Evolutionary conservation across 2,797 vertebrate species (phyloP), one percentile per base, ranked within the genome.

Genomic region (Calcarius lapponicus): DNA sequence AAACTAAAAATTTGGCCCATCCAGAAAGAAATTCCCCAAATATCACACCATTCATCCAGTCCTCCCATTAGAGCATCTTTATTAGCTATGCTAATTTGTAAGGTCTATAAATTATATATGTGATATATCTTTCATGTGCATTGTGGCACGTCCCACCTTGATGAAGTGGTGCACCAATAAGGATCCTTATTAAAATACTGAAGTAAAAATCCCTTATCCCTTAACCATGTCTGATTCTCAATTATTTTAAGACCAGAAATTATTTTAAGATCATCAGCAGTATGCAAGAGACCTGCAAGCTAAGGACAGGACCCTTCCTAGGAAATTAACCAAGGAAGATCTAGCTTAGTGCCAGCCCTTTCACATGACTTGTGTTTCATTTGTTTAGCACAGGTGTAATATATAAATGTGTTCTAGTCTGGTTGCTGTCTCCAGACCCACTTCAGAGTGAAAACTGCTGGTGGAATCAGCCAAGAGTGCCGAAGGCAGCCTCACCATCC

Each of bases 401-500:
- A 31, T 3, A 20, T 7, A 36, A 53, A 36, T 5, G 1, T 2
- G 20, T 38, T 83, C 29, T 25, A 16, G 17, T 18, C 13, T 10
- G 61, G 57, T 9, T 84, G 61, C 31, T 4, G 3, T 53, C 48
- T 66, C 47, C 31, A 75, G 73, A 78, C 13, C 5, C 43, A 13
- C 21, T 38, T 38, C 64, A 83, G 69, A 45, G 57, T 5, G 12
- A 87, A 71, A 6, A 6, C 19, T 71, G 66, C 31, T 50, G 29
- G 54, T 3, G 72, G 86, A 64, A 60, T 38, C 38, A 58, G 17
- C 10, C 1, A 6, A 32, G 80, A 17, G 34, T 2, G 1, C 19
- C 10, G 36, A 70, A 15, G 14, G 66, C 48, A 66, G 43, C 48
- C 40, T 13, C 0, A 0, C 6, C 3, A 0, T 15, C 18, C 79